A percentile compares a stretch with the other conserved stretches of the same genome.
Conservation (phyloP, 1,140 invertebrate species). For the Cepaea nemoralis region DNA sequence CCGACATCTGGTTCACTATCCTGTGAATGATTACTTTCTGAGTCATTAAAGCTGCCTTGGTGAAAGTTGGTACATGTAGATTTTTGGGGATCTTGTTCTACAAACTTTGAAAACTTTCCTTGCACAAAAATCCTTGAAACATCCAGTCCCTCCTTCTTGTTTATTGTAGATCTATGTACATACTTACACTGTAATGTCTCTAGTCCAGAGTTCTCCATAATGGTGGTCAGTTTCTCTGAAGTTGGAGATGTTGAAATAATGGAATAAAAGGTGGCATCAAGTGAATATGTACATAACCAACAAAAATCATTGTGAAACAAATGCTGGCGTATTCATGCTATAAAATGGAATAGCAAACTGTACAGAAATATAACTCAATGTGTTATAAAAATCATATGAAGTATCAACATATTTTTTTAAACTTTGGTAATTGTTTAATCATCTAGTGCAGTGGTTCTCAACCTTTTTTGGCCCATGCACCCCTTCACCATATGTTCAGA, state of each 20-base stretch:
- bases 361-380: no score
- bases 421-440: no score
- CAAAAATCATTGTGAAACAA: no score
- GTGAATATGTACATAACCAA: no score
- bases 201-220: slow-evolving; percentile 78
- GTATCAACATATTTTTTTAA: no score
- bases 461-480: no score
- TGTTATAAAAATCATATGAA: no score
- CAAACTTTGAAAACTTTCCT: slow-evolving; percentile 80
- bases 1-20: neutral
- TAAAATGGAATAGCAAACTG: no score
- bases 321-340: no score
- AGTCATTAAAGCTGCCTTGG: neutral
- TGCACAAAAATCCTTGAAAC: slow-evolving; percentile 92
- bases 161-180: slow-evolving; percentile 87
- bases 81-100: neutral
- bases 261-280: no score
- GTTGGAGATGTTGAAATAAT: slow-evolving; percentile 40
- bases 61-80: neutral
- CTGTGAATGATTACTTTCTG: neutral
- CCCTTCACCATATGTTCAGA: no score
- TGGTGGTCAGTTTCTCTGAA: slow-evolving; percentile 54
- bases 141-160: slow-evolving; percentile 90
- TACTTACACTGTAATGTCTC: slow-evolving; percentile 75
- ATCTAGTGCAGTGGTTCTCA: no score